Evolutionary conservation across 2,888 invertebrate species (phyloP).

Genomic region (Apamea sordens): DNA sequence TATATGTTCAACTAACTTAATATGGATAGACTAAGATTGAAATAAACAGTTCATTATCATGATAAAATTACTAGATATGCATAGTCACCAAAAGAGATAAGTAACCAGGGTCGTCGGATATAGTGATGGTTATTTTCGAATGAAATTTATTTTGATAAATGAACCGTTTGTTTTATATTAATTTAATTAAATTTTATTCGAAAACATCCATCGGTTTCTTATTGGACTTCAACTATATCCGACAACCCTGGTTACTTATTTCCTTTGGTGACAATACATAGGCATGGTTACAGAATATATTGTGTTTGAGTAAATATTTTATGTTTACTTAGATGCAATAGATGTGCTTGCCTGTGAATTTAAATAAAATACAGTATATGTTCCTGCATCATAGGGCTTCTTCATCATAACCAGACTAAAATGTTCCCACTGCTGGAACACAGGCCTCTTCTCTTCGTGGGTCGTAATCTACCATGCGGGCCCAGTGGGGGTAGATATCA

Average conservation of each 20-base stretch:
- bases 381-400: neutral
- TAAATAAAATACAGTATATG: neutral
- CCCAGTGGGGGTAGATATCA: neutral
- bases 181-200: neutral
- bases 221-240: neutral
- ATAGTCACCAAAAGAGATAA: neutral
- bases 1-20: conserved; percentile 9
- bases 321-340: neutral
- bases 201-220: neutral
- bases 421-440: neutral
- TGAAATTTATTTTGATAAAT: neutral
- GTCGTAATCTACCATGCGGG: neutral
- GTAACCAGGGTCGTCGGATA: neutral
- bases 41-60: conserved; percentile 20
- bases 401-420: neutral
- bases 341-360: neutral
- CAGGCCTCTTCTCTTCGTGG: neutral
- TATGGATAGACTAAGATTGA: conserved; percentile 4
- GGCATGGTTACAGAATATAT: neutral
- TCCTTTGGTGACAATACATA: neutral
- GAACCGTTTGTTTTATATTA: neutral
- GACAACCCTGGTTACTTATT: neutral
- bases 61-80: neutral
- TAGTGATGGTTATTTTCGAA: neutral
- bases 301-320: neutral